Evolutionary conservation across 2,113 vertebrate species (phyloP).

Genomic region (Tenebrosternarchus preto): DNA sequence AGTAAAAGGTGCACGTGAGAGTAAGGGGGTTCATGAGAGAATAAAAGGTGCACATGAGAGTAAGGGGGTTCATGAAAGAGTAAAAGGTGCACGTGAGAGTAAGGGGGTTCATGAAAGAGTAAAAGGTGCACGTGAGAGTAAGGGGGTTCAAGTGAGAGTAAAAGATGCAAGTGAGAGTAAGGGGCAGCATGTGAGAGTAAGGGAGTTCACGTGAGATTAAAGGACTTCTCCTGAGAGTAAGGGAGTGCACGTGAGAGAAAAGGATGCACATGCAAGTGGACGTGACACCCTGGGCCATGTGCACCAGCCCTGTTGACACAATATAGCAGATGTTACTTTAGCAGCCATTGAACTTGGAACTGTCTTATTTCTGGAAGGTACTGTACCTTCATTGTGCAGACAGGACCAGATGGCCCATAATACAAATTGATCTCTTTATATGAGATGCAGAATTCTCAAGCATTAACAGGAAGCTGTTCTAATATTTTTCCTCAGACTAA

Average conservation of each 20-base stretch:
- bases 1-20: too few relatives aligned
- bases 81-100: conserved; percentile 1
- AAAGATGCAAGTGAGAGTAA: too few relatives aligned
- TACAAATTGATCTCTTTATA: neutral
- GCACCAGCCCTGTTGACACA: conserved; percentile 29
- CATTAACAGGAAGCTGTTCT: conserved; percentile 28
- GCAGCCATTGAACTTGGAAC: conserved; percentile 6
- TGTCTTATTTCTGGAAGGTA: conserved; percentile 3
- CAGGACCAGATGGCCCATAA: conserved; percentile 23
- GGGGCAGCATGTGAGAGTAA: too few relatives aligned
- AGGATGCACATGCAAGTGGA: too few relatives aligned
- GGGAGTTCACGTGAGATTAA: conserved; percentile 61
- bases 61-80: conserved; percentile 21
- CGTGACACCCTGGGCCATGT: conserved; percentile 47
- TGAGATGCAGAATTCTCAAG: conserved; percentile 20
- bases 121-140: neutral
- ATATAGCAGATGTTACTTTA: conserved; percentile 17
- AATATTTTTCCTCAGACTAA: conserved; percentile 8
- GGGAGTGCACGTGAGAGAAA: conserved; percentile 61
- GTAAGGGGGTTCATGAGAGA: conserved; percentile 41
- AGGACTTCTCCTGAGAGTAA: too few relatives aligned
- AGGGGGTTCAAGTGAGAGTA: too few relatives aligned
- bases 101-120: conserved; percentile 60
- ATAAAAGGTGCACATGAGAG: conserved; percentile 48
- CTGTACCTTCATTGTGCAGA: neutral